phyloP scores from a whole-genome alignment of 2,113 vertebrate species.

The Eurypyga helias region DNA sequence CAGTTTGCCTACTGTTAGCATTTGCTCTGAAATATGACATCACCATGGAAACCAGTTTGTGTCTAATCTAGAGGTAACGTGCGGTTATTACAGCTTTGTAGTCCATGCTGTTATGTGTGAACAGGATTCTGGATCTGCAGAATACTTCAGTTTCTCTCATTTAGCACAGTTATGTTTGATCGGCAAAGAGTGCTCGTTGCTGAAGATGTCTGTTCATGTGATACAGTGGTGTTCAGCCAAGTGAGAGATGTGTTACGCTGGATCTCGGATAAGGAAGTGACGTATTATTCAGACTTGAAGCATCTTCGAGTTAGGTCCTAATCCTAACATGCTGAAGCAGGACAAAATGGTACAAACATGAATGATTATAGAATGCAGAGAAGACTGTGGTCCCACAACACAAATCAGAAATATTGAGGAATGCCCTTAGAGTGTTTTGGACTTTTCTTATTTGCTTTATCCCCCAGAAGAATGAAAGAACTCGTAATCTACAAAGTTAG shows the following conservation, averaged over 20 bases:
- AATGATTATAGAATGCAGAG: neutral
- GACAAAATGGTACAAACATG: neutral
- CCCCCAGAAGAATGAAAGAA: neutral
- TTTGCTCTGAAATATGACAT: neutral
- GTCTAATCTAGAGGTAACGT: neutral
- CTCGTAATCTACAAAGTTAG: neutral
- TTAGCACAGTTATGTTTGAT: neutral
- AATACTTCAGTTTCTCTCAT: neutral
- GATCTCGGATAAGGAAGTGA: neutral
- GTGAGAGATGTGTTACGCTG: neutral
- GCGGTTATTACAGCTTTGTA: neutral
- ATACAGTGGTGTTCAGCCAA: neutral
- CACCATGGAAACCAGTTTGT: neutral
- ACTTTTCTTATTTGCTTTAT: neutral
- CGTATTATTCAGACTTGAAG: neutral
- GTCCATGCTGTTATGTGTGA: neutral
- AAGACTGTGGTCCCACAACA: neutral
- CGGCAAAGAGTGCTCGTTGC: neutral
- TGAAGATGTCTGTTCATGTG: neutral
- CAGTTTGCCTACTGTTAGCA: neutral
- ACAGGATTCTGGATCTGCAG: neutral
- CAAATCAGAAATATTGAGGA: neutral
- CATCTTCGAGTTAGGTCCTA: neutral
- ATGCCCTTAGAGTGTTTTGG: neutral
- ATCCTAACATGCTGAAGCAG: neutral